Evolutionary conservation across 2,113 vertebrate species (phyloP).

Genomic region (Triplophysa dalaica): DNA sequence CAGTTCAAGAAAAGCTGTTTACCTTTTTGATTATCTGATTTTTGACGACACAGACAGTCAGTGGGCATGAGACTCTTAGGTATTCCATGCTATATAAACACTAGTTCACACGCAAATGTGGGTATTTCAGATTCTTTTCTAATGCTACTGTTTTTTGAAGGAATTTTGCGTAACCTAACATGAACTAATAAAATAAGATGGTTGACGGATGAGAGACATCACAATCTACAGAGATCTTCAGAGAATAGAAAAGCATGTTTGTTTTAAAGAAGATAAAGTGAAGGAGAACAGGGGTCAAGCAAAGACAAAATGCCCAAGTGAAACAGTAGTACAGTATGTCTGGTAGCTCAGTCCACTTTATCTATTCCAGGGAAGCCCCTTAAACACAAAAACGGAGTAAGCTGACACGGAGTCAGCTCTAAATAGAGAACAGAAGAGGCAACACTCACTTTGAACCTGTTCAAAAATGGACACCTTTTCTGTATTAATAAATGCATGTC

Average conservation of each 20-base stretch:
- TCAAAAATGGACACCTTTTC: slow-evolving; percentile 17
- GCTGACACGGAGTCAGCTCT: background rate
- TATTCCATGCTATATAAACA: slow-evolving; percentile 6
- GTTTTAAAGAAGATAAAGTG: background rate
- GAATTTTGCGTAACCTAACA: too few relatives aligned
- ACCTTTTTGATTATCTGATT: slow-evolving; percentile 20
- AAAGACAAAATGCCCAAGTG: background rate
- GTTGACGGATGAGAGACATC: background rate
- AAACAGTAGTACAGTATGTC: slow-evolving; percentile 8
- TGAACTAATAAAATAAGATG: background rate
- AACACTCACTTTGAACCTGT: background rate
- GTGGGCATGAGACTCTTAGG: background rate
- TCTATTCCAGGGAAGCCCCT: slow-evolving; percentile 1
- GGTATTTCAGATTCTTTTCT: too few relatives aligned
- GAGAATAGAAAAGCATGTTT: background rate
- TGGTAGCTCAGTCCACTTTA: background rate
- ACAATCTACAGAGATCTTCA: background rate
- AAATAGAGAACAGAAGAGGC: slow-evolving; percentile 13
- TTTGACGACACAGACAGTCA: slow-evolving; percentile 10
- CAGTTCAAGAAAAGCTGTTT: slow-evolving; percentile 8
- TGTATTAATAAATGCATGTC: background rate
- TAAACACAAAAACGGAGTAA: slow-evolving; percentile 4
- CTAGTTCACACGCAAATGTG: slow-evolving; percentile 6
- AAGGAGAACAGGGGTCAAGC: slow-evolving; percentile 11
- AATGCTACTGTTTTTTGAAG: too few relatives aligned